Conservation (phyloP, 1,140 invertebrate genomes). For the Ephestia elutella region DNA sequence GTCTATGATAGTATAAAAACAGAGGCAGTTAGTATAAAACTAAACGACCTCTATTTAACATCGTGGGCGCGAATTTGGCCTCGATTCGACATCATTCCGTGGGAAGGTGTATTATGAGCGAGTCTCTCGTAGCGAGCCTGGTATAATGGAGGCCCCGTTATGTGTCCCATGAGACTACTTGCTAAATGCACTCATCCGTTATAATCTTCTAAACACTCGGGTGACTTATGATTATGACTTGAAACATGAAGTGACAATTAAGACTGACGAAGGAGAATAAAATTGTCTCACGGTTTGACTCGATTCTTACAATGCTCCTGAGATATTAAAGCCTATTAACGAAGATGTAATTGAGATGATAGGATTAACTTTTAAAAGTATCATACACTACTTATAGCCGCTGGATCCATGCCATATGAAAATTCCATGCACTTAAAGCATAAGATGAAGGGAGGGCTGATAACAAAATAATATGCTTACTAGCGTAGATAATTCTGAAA, state of each 20-base stretch:
- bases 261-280: background rate
- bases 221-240: slow-evolving; percentile 3
- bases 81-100: slow-evolving; percentile 36
- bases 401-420: no score
- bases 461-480: no score
- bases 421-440: no score
- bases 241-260: slow-evolving; percentile 3
- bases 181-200: slow-evolving; percentile 29
- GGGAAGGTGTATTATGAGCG: slow-evolving; percentile 33
- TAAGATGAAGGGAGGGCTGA: no score
- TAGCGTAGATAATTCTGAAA: no score
- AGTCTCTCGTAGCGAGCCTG: slow-evolving; percentile 16
- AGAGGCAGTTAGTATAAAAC: background rate
- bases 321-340: no score
- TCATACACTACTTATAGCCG: no score
- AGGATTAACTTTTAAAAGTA: no score
- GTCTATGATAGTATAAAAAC: background rate
- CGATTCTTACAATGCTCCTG: no score
- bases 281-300: background rate
- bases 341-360: no score
- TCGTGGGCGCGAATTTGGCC: slow-evolving; percentile 24
- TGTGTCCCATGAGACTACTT: slow-evolving; percentile 28
- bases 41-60: slow-evolving; percentile 18
- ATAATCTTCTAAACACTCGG: slow-evolving; percentile 16
- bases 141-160: slow-evolving; percentile 30